phyloP scores from a whole-genome alignment of 2,797 vertebrate species.

The Arnoldichthys spilopterus region DNA sequence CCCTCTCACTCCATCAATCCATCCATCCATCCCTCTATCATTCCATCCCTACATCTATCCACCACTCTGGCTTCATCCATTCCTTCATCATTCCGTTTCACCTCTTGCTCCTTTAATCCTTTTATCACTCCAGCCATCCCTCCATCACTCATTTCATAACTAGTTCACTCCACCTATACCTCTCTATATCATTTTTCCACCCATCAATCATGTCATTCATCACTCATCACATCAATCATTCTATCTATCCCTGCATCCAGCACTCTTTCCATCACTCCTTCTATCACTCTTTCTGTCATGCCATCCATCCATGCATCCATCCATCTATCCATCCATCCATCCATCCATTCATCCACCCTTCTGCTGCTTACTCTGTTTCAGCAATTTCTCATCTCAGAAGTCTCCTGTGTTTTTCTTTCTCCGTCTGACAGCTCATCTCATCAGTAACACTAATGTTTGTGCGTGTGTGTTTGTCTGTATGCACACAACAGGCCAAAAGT shows the following conservation, averaged over 20 bases:
- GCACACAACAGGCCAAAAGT: background rate
- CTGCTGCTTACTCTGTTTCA: conserved; percentile 6
- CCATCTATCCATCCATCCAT: background rate
- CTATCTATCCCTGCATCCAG: background rate
- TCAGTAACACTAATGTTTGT: background rate
- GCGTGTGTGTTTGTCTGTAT: conserved; percentile 21
- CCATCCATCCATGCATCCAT: background rate
- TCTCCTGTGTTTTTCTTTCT: conserved; percentile 21
- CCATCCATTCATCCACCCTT: background rate
- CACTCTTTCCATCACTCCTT: background rate
- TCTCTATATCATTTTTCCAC: background rate
- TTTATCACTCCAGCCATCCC: background rate
- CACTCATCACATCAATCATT: background rate
- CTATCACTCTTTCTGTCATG: background rate
- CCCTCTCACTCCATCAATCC: background rate
- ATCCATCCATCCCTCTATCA: conserved; percentile 7
- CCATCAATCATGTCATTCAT: background rate
- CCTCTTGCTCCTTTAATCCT: background rate
- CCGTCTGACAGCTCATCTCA: conserved; percentile 20
- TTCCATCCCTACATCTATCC: background rate
- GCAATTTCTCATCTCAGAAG: conserved; percentile 5
- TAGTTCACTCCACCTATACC: too few species aligned
- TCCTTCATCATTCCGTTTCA: background rate
- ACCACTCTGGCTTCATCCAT: background rate
- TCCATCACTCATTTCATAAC: background rate